Conservation (phyloP, 2,888 invertebrate genomes). For the Oegoconia quadripuncta region DNA sequence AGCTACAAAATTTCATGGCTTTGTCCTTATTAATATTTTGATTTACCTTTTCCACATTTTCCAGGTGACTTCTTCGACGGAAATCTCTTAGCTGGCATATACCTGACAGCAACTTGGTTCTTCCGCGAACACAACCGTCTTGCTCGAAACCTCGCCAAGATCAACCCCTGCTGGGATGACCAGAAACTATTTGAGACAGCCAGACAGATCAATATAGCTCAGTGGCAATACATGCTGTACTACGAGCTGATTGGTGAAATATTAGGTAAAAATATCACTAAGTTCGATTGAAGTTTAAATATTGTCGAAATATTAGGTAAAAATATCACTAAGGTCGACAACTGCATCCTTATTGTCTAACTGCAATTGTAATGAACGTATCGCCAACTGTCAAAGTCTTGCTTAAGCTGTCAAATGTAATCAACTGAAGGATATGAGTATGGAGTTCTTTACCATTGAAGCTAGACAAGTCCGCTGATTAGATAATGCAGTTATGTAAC, state of each 20-base stretch:
- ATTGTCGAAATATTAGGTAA: neutral
- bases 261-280: constrained; percentile 81
- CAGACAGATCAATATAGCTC: constrained; percentile 86
- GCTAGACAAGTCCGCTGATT: too few species aligned
- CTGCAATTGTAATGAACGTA: neutral
- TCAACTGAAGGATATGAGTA: too few species aligned
- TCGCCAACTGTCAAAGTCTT: too few species aligned
- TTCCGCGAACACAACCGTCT: constrained; percentile 87
- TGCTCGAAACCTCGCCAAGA: constrained; percentile 81
- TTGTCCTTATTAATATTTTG: neutral
- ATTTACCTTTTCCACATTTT: neutral
- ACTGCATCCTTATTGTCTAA: neutral
- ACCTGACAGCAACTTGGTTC: too few species aligned
- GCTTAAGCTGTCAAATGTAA: too few species aligned
- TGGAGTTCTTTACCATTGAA: too few species aligned
- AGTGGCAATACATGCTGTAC: constrained; percentile 87
- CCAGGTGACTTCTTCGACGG: neutral
- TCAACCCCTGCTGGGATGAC: constrained; percentile 93
- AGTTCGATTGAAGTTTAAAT: neutral
- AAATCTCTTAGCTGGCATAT: constrained; percentile 29
- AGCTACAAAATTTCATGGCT: neutral
- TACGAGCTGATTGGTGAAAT: constrained; percentile 89
- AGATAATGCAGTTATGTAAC: too few species aligned
- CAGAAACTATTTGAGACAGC: constrained; percentile 88
- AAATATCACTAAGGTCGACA: constrained; percentile 11